Base-by-base conservation (phyloP, 2,888 invertebrate genomes). In the Thera britannica region DNA sequence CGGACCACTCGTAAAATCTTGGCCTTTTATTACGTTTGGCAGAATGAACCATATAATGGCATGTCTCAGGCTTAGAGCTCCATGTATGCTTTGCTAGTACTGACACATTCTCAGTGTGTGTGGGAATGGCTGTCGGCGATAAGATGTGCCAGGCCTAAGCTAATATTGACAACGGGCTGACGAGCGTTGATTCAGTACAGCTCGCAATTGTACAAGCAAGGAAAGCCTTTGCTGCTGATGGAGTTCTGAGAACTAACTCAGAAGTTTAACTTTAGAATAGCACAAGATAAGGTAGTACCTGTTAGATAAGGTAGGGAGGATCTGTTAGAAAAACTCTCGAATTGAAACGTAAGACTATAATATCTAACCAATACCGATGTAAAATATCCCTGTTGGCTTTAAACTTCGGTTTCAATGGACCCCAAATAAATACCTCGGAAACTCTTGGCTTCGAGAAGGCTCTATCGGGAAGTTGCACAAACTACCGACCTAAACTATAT, bases 1-100 rank as follows among this genome's bases (percentile, higher is more conserved):
- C 83, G 84, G 79, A 55, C 58, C 65, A 76, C 75, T 87, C 90
- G 84, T 92, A 89, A 91, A 92, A 89, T 89, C 87, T 84, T 80
- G 79, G 78, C 69, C 79, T 82, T 87, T 87, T 90, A 90, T 87
- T 84, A 83, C 84, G 77, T 77, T 76, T 79, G 76, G 77, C 74
- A 77, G 83, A 87, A 90, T 85, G 83, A 83, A 82, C 83, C 82
- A 79, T 81, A 84, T 88, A 86, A 89, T 84, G 75, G 79, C 77
- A 82, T 82, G 83, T 82, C 75, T 81, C 76, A 82, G 79, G 77
- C 76, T 65, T 76, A 86, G 86, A 86, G 69, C 84, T 88, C 85
- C 76, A 86, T 86, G 82, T 79, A 76, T 80, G 69, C 71, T 77
- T 81, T 77, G 75, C 73, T 76, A 80, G 82, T 76, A 68, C 72